Conservation (phyloP, 1,140 invertebrate species). For the Drosophila erecta region DNA sequence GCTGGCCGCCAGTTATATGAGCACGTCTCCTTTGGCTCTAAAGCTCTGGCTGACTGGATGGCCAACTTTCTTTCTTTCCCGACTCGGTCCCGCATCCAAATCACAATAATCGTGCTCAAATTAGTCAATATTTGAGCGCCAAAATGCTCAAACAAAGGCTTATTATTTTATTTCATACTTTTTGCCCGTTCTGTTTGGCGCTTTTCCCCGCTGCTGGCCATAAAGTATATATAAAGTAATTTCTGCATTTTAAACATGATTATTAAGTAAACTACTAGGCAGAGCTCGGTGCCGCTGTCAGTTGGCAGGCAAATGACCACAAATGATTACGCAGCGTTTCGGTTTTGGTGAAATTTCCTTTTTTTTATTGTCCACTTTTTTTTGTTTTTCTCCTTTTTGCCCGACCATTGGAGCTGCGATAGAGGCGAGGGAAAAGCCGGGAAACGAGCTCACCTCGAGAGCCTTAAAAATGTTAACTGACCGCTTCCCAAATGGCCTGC, state of each 20-base stretch:
- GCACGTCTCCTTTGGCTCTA: slow-evolving; percentile 49
- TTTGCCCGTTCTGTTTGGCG: slow-evolving; percentile 29
- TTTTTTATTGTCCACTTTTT: neutral
- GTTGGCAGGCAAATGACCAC: slow-evolving; percentile 68
- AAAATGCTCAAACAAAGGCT: slow-evolving; percentile 70
- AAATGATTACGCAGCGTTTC: slow-evolving; percentile 70
- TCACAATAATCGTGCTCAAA: slow-evolving; percentile 81
- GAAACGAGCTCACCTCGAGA: slow-evolving; percentile 68
- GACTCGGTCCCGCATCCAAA: slow-evolving; percentile 57
- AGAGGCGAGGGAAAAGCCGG: slow-evolving; percentile 50
- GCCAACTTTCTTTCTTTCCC: slow-evolving; percentile 71
- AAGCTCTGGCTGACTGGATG: slow-evolving; percentile 12
- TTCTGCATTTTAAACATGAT: slow-evolving; percentile 77
- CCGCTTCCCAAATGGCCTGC: slow-evolving; percentile 56
- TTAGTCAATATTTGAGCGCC: slow-evolving; percentile 81
- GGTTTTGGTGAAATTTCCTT: slow-evolving; percentile 52
- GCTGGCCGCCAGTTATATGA: slow-evolving; percentile 70
- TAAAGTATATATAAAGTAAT: slow-evolving; percentile 75
- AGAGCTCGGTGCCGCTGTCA: slow-evolving; percentile 23
- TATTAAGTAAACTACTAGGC: slow-evolving; percentile 69
- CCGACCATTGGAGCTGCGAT: slow-evolving; percentile 22
- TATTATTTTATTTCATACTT: slow-evolving; percentile 75
- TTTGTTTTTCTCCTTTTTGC: neutral
- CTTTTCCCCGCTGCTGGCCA: slow-evolving; percentile 45
- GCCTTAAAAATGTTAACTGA: slow-evolving; percentile 55